A percentile compares a stretch with the other conserved stretches of the same genome.
Evolutionary conservation across 2,888 invertebrate genomes (phyloP).

Genomic region (Unio pictorum): DNA sequence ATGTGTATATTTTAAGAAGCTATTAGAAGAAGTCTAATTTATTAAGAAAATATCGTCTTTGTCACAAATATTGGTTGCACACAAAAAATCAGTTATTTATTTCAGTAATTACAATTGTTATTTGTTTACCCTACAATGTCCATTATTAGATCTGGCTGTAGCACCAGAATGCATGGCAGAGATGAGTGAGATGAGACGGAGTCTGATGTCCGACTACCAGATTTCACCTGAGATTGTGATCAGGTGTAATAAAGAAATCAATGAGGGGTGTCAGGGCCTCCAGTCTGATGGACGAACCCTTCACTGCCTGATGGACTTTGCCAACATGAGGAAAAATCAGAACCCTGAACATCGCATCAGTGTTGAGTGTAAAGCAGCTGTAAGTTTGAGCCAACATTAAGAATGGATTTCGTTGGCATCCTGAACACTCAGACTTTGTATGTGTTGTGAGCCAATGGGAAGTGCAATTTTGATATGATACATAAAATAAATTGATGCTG

Average conservation of each 20-base stretch:
- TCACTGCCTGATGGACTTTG: constrained; percentile 95
- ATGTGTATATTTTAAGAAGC: too few species aligned
- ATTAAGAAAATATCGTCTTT: too few species aligned
- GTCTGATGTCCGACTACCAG: constrained; percentile 93
- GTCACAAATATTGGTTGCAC: too few species aligned
- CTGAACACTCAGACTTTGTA: not conserved
- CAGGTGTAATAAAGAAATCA: constrained; percentile 88
- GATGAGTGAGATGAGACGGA: constrained; percentile 91
- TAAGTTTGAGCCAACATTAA: constrained; percentile 17
- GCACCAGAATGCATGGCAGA: constrained; percentile 84
- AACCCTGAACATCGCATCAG: constrained; percentile 7
- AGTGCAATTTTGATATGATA: too few species aligned
- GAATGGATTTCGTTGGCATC: not conserved
- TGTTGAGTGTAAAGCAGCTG: constrained; percentile 43
- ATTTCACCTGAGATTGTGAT: constrained; percentile 93
- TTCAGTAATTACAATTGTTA: too few species aligned
- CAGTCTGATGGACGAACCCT: constrained; percentile 91
- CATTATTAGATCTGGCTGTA: constrained; percentile 40
- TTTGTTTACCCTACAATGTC: too few species aligned
- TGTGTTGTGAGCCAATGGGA: too few species aligned
- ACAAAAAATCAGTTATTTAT: too few species aligned
- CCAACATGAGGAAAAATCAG: constrained; percentile 72
- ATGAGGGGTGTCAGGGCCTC: constrained; percentile 75
- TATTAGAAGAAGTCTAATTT: too few species aligned
- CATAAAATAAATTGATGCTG: too few species aligned